Percentiles rank a stretch among this genome's conserved stretches.
Evolutionary conservation across 2,888 invertebrate species (phyloP).

Genomic region (Xanthia icteritia): DNA sequence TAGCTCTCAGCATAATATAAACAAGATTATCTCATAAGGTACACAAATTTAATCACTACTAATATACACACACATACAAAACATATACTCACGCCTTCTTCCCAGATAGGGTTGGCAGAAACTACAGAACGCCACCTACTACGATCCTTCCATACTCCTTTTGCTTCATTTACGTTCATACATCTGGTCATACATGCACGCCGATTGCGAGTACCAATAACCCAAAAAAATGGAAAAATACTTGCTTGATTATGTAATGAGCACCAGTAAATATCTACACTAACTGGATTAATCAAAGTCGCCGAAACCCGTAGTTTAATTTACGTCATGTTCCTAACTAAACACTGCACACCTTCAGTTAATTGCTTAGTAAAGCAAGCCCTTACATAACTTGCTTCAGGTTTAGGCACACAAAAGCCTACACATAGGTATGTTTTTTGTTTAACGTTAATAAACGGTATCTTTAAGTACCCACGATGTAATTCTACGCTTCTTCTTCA

Average conservation of each 20-base stretch:
- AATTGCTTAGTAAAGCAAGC: conserved; percentile 24
- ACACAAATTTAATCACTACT: neutral
- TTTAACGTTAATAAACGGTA: no score
- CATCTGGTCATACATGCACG: neutral
- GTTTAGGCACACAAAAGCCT: neutral
- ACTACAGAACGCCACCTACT: neutral
- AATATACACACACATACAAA: neutral
- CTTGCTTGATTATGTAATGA: neutral
- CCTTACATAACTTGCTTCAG: neutral
- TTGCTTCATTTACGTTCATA: no score
- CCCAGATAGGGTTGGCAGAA: neutral
- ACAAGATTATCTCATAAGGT: neutral
- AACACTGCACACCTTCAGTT: neutral
- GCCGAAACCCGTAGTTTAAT: conserved; percentile 10
- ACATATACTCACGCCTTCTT: neutral
- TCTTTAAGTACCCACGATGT: no score
- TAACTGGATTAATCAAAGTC: neutral
- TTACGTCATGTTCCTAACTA: conserved; percentile 10
- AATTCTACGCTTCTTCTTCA: neutral
- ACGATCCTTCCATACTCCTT: neutral
- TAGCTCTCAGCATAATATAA: conserved; percentile 6
- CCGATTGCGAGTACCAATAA: neutral
- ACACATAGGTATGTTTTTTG: no score
- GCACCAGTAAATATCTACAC: neutral
- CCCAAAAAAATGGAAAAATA: neutral